Conservation (phyloP, 2,888 invertebrate genomes). For the Trilocha varians region DNA sequence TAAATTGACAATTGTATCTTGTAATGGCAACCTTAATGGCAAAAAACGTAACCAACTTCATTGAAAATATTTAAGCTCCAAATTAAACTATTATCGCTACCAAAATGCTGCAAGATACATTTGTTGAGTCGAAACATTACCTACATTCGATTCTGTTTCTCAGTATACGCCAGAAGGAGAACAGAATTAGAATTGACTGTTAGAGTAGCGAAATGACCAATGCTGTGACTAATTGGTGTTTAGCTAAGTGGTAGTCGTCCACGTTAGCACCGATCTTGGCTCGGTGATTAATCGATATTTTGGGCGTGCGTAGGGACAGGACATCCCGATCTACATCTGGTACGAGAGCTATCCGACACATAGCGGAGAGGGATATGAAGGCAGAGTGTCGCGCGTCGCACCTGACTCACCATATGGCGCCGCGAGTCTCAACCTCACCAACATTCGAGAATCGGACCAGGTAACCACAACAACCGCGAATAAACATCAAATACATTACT, state of each 20-base stretch:
- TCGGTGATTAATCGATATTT: slow-evolving; percentile 21
- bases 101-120: background rate
- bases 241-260: slow-evolving; percentile 23
- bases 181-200: background rate
- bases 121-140: slow-evolving; percentile 16
- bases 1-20: slow-evolving; percentile 15
- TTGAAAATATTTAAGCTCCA: no score
- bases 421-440: slow-evolving; percentile 95
- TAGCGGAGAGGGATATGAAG: slow-evolving; percentile 95
- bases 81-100: no score
- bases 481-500: background rate
- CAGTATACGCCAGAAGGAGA: background rate
- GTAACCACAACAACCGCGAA: slow-evolving; percentile 37
- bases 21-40: slow-evolving; percentile 23
- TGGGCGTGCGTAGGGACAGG: slow-evolving; percentile 84
- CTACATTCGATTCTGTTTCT: slow-evolving; percentile 16
- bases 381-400: slow-evolving; percentile 90
- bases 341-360: slow-evolving; percentile 98
- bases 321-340: slow-evolving; percentile 98
- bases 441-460: slow-evolving; percentile 90
- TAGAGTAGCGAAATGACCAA: background rate
- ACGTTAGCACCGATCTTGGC: slow-evolving; percentile 29
- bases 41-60: no score
- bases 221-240: slow-evolving; percentile 4
- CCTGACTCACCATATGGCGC: slow-evolving; percentile 91